Conservation (phyloP, 2,113 vertebrate genomes). For the Heterochromis multidens region DNA sequence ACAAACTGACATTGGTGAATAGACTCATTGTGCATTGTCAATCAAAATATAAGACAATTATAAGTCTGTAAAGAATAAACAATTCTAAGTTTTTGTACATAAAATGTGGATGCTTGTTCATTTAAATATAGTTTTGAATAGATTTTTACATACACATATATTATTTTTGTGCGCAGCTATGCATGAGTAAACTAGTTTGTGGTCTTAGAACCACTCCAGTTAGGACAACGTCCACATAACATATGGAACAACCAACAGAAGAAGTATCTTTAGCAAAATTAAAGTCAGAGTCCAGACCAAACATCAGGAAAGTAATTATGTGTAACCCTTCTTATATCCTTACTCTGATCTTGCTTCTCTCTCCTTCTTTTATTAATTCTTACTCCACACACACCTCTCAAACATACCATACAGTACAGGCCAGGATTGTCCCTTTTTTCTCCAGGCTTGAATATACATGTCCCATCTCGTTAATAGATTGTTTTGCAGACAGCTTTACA, state of each 20-base stretch:
- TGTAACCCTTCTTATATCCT: not conserved
- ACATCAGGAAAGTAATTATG: not conserved
- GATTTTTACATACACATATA: not conserved
- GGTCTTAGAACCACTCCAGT: not conserved
- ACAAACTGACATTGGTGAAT: constrained; percentile 59
- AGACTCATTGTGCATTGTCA: constrained; percentile 39
- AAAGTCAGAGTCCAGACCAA: not conserved
- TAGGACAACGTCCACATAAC: not conserved
- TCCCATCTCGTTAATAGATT: constrained; percentile 44
- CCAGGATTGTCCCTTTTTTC: not conserved
- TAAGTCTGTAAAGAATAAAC: constrained; percentile 23
- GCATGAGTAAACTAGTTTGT: not conserved
- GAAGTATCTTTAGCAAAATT: not conserved
- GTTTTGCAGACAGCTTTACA: constrained; percentile 56
- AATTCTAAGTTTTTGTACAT: not conserved
- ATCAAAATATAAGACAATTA: constrained; percentile 59
- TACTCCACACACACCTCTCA: not conserved
- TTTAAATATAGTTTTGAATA: not conserved
- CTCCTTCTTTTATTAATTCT: not conserved
- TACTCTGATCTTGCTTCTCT: not conserved
- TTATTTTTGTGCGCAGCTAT: not conserved
- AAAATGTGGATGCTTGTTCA: not conserved
- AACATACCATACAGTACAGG: not conserved
- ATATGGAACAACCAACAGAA: not conserved
- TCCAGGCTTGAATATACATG: not conserved